phyloP scores from a whole-genome alignment of 2,797 vertebrate species.

The Spinus pinus region DNA sequence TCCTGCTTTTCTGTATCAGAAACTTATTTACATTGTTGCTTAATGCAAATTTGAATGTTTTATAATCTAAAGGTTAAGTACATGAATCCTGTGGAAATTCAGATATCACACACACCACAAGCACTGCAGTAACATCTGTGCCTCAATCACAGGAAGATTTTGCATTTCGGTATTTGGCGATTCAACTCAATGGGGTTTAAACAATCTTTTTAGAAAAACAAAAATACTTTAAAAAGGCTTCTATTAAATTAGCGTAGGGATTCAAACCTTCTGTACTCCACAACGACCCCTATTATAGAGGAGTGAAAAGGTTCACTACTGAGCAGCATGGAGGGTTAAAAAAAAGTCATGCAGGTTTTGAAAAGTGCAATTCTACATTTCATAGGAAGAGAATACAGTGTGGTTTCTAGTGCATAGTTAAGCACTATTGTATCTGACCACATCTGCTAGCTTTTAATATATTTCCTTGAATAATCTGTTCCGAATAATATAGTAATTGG shows the following conservation, averaged over 20 bases:
- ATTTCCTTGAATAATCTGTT: conserved; percentile 72
- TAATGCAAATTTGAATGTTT: conserved; percentile 55
- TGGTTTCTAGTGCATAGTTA: conserved; percentile 48
- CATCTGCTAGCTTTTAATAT: conserved; percentile 63
- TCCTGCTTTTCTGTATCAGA: conserved; percentile 18
- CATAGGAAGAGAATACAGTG: conserved; percentile 28
- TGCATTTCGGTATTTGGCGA: conserved; percentile 55
- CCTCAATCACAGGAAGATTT: conserved; percentile 35
- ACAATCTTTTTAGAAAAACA: not conserved
- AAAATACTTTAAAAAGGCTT: conserved; percentile 60
- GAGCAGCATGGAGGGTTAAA: conserved; percentile 24
- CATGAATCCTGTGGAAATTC: conserved; percentile 48
- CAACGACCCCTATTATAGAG: conserved; percentile 1
- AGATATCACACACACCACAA: conserved; percentile 18
- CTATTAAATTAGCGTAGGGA: conserved; percentile 26
- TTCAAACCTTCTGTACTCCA: conserved; percentile 21
- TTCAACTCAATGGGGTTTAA: conserved; percentile 43
- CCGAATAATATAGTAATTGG: conserved; percentile 68
- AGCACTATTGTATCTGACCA: conserved; percentile 49
- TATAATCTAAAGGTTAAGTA: conserved; percentile 51
- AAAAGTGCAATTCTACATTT: conserved; percentile 42
- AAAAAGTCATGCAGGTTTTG: conserved; percentile 37
- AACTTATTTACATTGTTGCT: conserved; percentile 36
- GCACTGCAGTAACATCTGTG: conserved; percentile 30
- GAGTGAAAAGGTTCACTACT: conserved; percentile 1